These are phyloP conservation scores for Tetraneura akinire DNA, from an alignment of 1,140 invertebrate genomes.

Conservation along the genomic window DNA sequence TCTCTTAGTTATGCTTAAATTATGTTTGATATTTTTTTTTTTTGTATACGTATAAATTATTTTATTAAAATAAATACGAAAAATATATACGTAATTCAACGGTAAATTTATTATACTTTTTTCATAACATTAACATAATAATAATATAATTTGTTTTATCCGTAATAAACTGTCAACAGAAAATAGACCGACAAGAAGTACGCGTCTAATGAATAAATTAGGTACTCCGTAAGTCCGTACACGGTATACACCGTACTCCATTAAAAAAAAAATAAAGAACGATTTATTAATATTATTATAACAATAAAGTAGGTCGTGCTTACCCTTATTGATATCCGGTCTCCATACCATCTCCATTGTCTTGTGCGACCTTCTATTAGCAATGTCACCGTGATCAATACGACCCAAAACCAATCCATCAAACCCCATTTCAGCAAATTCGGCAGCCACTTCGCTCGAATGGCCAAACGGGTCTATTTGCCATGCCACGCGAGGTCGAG, in stretches of 20 bases:
- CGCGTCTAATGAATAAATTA: background rate
- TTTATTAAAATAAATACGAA: background rate
- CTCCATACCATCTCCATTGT: constrained; percentile 86
- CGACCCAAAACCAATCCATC: constrained; percentile 87
- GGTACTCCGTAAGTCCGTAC: too few species aligned
- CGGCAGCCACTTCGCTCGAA: constrained; percentile 81
- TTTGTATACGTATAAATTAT: too few species aligned
- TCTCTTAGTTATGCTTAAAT: too few species aligned
- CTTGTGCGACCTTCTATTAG: constrained; percentile 64
- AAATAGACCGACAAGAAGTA: too few species aligned
- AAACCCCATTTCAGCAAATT: constrained; percentile 81
- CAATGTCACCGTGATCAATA: constrained; percentile 86
- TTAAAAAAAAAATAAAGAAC: background rate
- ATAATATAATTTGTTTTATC: background rate
- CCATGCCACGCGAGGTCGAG: constrained; percentile 79
- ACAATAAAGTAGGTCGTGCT: background rate
- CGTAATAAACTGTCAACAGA: background rate
- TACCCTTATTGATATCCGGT: constrained; percentile 69
- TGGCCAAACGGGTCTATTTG: constrained; percentile 95
- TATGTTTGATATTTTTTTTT: too few species aligned
- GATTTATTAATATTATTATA: background rate
- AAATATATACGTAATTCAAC: background rate
- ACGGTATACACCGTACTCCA: too few species aligned
- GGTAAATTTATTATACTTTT: too few species aligned
- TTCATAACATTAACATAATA: too few species aligned